Evolutionary conservation across 2,888 invertebrate species (phyloP).

Genomic region (Cryptus armator): DNA sequence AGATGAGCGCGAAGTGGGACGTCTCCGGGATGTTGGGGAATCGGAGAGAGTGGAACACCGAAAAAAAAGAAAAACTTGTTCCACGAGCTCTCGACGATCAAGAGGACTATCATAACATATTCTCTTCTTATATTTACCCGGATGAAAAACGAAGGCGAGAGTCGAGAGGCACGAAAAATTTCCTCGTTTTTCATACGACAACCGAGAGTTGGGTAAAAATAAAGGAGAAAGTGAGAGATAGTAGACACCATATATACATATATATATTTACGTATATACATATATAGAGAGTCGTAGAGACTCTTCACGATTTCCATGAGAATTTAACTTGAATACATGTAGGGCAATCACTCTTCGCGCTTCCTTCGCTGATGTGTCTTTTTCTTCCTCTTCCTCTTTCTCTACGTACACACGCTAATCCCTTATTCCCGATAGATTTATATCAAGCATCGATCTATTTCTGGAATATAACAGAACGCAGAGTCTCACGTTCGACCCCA

Average conservation of each 20-base stretch:
- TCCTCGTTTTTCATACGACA: constrained; percentile 1
- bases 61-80: not conserved
- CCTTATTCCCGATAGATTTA: constrained; percentile 14
- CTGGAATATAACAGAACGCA: not conserved
- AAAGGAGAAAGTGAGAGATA: not conserved
- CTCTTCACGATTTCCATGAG: constrained; percentile 23
- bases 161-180: not conserved
- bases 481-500: not conserved
- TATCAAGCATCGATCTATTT: constrained; percentile 39
- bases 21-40: no score
- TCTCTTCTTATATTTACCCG: not conserved
- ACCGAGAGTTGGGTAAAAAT: not conserved
- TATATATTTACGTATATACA: not conserved
- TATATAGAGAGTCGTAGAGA: not conserved
- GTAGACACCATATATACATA: no score
- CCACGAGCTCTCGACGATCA: constrained; percentile 4
- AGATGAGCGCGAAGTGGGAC: not conserved
- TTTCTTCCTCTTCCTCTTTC: not conserved
- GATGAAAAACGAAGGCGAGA: not conserved
- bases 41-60: not conserved
- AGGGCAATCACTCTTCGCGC: constrained; percentile 14
- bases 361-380: not conserved
- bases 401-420: not conserved
- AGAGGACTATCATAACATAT: constrained; percentile 4
- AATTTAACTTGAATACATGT: not conserved